A percentile compares a stretch with the other conserved stretches of the same genome.
Evolutionary conservation across 2,888 invertebrate species (phyloP).

Genomic region (Phania funesta): DNA sequence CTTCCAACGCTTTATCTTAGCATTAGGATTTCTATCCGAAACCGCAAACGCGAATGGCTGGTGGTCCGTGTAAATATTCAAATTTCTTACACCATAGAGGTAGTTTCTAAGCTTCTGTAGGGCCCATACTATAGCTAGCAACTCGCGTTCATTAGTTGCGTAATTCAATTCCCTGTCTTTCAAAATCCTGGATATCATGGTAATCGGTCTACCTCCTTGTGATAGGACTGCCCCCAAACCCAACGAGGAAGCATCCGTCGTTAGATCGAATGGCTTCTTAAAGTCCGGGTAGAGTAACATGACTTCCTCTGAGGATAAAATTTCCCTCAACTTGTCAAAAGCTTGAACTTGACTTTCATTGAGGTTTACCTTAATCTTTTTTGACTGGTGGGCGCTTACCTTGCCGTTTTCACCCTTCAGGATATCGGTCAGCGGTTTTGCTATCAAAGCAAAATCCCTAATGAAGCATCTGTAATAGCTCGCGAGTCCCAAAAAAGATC

Average conservation of each 20-base stretch:
- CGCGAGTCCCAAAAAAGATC: not conserved
- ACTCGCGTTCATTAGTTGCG: not conserved
- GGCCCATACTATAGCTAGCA: not conserved
- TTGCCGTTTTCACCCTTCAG: slow-evolving; percentile 67
- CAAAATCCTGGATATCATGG: slow-evolving; percentile 2
- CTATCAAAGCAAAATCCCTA: not conserved
- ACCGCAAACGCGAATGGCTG: not conserved
- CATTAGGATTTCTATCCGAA: not conserved
- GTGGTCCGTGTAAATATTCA: slow-evolving; percentile 10
- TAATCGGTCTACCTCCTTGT: slow-evolving; percentile 17
- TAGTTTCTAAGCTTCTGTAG: slow-evolving; percentile 1
- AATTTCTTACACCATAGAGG: not conserved
- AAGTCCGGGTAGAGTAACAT: slow-evolving; percentile 55
- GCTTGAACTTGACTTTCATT: slow-evolving; percentile 52
- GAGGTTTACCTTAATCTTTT: slow-evolving; percentile 34
- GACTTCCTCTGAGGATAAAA: slow-evolving; percentile 49
- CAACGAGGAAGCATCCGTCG: slow-evolving; percentile 38
- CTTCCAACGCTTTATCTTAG: not conserved
- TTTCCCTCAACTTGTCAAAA: slow-evolving; percentile 50
- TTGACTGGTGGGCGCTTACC: slow-evolving; percentile 60
- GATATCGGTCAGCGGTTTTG: slow-evolving; percentile 63
- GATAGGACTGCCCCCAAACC: slow-evolving; percentile 47
- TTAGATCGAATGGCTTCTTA: slow-evolving; percentile 56
- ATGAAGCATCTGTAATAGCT: not conserved
- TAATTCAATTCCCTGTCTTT: not conserved